These are phyloP conservation scores for Leptopilina syphax DNA, from an alignment of 2,888 invertebrate genomes.

Conservation along the genomic window DNA sequence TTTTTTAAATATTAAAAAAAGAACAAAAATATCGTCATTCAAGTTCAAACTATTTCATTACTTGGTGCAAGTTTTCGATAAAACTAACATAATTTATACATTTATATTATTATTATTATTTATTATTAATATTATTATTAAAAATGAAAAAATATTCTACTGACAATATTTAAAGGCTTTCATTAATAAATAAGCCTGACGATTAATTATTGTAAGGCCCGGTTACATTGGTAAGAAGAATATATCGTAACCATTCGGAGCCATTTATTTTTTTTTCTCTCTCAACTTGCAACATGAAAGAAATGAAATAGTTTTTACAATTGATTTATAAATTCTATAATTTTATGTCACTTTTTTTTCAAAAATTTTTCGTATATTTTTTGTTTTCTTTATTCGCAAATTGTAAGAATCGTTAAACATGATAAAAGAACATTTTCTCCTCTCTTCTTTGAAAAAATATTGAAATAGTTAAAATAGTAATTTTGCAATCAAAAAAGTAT, in stretches of 20 bases:
- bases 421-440: too few relatives aligned
- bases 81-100: constrained; percentile 26
- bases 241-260: constrained; percentile 68
- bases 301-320: constrained; percentile 30
- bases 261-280: constrained; percentile 41
- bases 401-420: constrained; percentile 31
- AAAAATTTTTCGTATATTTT: constrained; percentile 9
- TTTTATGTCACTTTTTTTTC: neutral
- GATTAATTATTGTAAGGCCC: constrained; percentile 59
- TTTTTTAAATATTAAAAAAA: neutral
- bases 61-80: constrained; percentile 38
- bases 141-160: constrained; percentile 41
- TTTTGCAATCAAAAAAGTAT: too few relatives aligned
- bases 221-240: constrained; percentile 71
- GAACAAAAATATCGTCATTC: neutral
- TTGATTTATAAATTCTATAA: neutral
- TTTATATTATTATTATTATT: constrained; percentile 39
- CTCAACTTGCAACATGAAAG: constrained; percentile 32
- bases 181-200: constrained; percentile 49
- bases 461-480: constrained; percentile 1
- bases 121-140: constrained; percentile 33
- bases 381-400: neutral
- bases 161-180: neutral
- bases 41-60: constrained; percentile 15
- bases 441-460: neutral